Evolutionary conservation across 1,140 invertebrate species (phyloP), one percentile per base, ranked within the genome.

Genomic region (Hyles vespertilio): DNA sequence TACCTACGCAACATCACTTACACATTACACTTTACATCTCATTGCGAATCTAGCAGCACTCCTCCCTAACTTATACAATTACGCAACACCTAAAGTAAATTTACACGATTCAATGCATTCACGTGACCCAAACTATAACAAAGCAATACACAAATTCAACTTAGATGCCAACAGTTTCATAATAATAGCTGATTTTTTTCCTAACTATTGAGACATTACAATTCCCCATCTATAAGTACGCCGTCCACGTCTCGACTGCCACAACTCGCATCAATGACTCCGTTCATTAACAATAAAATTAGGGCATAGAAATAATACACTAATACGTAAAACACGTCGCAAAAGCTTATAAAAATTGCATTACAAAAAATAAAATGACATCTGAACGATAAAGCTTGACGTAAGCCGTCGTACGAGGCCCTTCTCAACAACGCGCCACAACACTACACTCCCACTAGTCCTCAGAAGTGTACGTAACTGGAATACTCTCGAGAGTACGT

Each of bases 361-460:
- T 63, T 68, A 63, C 50, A 60, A 63, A 71, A 68, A 46, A 59
- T 60, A 56, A 64, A 60, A 69, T 63, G 52, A 40, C 36, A 40
- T 63, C 11, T 56, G 33, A 55, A 44, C 52, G 44, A 65, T 51
- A 65, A 54, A 56, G 46, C 47, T 51, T 58, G 12, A 50, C 40
- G 43, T 46, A 43, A 51, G 36, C 36, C 36, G 36, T 40, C 36
- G 36, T 40, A 40, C 8, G 34, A 34, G 55, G 22, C 54, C 47
- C 34, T 5, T 5, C 36, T 40, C 8, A 56, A 56, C 54, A 56
- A 44, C 36, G 45, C 32, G 32, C 43, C 5, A n/a, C 47, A 34
- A 36, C 45, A 56, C 45, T 5, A 40, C 36, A 40, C 36, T 5
- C 32, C 48, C 32, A 51, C 6, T 32, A 51, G 10, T 32, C 32